These are phyloP conservation scores for Cheilosia soror DNA, from an alignment of 2,888 invertebrate genomes.

Conservation along the genomic window DNA sequence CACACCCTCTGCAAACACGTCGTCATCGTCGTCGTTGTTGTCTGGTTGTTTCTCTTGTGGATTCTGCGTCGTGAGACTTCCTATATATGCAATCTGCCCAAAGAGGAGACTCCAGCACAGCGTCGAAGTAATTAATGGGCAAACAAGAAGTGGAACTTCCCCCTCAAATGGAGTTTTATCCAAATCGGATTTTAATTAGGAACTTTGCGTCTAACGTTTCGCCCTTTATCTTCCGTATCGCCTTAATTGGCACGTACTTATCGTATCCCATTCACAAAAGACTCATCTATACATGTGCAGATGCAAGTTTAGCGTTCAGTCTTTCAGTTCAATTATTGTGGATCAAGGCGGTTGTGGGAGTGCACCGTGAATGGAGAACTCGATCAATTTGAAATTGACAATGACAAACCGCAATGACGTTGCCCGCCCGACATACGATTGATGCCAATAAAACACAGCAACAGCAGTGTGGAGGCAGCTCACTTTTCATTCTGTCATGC, in stretches of 20 bases:
- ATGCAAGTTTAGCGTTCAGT: conserved; percentile 3
- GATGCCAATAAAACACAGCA: conserved; percentile 56
- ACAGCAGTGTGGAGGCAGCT: conserved; percentile 11
- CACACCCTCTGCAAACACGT: conserved; percentile 40
- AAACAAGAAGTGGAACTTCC: conserved; percentile 69
- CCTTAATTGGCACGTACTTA: conserved; percentile 57
- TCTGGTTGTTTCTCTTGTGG: conserved; percentile 49
- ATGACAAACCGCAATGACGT: conserved; percentile 47
- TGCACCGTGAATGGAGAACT: conserved; percentile 51
- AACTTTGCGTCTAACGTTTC: conserved; percentile 33
- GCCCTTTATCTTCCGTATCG: conserved; percentile 12
- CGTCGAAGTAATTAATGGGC: conserved; percentile 62
- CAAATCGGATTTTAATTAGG: conserved; percentile 71
- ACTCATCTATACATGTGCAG: conserved; percentile 5
- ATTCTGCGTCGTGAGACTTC: conserved; percentile 68
- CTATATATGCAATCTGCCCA: conserved; percentile 22
- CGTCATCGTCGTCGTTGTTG: conserved; percentile 43
- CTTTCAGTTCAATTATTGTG: conserved; percentile 9
- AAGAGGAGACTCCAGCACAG: conserved; percentile 34
- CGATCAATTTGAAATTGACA: conserved; percentile 62
- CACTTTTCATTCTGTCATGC: conserved; percentile 28
- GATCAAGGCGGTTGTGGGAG: conserved; percentile 48
- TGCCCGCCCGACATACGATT: conserved; percentile 53
- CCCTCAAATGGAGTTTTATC: conserved; percentile 52
- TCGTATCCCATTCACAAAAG: conserved; percentile 31